A percentile compares a stretch with the other conserved stretches of the same genome.
These are phyloP conservation scores for Drosophila tsacasi DNA, from an alignment of 1,140 invertebrate species.

Conservation along the genomic window DNA sequence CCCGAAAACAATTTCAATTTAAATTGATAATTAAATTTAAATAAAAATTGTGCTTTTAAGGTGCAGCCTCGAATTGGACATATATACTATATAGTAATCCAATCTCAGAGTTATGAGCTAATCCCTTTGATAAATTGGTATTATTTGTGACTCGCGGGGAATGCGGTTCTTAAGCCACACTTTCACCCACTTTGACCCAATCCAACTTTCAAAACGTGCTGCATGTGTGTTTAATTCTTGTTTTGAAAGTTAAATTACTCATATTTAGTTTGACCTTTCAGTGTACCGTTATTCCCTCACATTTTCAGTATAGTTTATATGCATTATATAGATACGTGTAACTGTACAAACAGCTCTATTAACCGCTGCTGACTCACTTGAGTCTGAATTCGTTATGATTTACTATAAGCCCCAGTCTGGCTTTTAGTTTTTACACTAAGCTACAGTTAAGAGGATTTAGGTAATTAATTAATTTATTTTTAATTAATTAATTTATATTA, in stretches of 20 bases:
- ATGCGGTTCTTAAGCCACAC: neutral
- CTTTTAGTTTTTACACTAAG: slow-evolving; percentile 32
- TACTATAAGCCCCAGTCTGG: slow-evolving; percentile 38
- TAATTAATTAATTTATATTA: neutral
- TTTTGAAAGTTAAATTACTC: slow-evolving; percentile 35
- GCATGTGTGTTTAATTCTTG: slow-evolving; percentile 4
- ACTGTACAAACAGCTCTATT: slow-evolving; percentile 52
- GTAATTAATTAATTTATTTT: neutral
- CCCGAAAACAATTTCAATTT: slow-evolving; percentile 63
- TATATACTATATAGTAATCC: slow-evolving; percentile 11
- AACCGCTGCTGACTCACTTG: slow-evolving; percentile 42
- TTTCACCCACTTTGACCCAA: slow-evolving; percentile 32
- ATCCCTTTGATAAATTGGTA: slow-evolving; percentile 20
- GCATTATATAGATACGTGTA: slow-evolving; percentile 24
- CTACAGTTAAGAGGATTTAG: neutral
- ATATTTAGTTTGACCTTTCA: slow-evolving; percentile 63
- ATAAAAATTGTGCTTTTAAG: slow-evolving; percentile 51
- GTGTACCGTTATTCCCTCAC: slow-evolving; percentile 43
- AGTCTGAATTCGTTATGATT: slow-evolving; percentile 40
- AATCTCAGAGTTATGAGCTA: slow-evolving; percentile 28
- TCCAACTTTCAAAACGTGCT: slow-evolving; percentile 32
- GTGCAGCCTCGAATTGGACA: slow-evolving; percentile 21
- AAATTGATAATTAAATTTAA: slow-evolving; percentile 74
- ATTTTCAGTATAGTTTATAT: neutral
- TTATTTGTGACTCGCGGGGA: neutral